phyloP scores from a whole-genome alignment of 2,113 vertebrate species.

The Xiphophorus couchianus region DNA sequence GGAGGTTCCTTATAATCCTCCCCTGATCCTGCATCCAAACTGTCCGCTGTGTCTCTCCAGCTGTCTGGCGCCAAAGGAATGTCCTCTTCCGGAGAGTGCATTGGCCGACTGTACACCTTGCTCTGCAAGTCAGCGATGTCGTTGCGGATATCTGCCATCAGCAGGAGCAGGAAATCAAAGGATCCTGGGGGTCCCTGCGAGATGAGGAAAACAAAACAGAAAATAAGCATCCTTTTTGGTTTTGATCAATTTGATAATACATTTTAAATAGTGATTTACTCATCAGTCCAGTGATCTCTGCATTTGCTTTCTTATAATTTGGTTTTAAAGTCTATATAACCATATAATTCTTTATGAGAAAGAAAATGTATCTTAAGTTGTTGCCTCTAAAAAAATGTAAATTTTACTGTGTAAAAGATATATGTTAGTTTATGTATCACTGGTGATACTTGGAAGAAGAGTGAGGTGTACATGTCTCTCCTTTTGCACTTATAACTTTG shows the following conservation, averaged over 20 bases:
- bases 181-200: constrained; percentile 93
- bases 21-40: constrained; percentile 88
- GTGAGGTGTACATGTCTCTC: neutral
- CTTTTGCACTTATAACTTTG: neutral
- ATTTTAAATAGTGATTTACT: neutral
- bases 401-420: neutral
- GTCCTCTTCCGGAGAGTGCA: constrained; percentile 85
- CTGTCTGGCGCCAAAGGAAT: constrained; percentile 82
- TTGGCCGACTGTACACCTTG: constrained; percentile 86
- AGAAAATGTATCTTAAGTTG: neutral
- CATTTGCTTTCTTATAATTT: neutral
- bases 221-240: neutral
- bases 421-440: neutral
- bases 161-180: constrained; percentile 93
- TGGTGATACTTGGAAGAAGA: neutral
- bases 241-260: neutral
- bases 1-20: constrained; percentile 83
- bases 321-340: neutral
- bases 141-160: constrained; percentile 96
- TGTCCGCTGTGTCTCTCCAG: constrained; percentile 86
- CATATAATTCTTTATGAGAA: neutral
- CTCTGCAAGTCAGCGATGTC: constrained; percentile 93
- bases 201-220: constrained; percentile 4
- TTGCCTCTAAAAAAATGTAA: neutral
- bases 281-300: neutral